Base-by-base conservation (phyloP, 35 echinoderm and acorn worm genomes). In the Nesometra sesokonis region DNA sequence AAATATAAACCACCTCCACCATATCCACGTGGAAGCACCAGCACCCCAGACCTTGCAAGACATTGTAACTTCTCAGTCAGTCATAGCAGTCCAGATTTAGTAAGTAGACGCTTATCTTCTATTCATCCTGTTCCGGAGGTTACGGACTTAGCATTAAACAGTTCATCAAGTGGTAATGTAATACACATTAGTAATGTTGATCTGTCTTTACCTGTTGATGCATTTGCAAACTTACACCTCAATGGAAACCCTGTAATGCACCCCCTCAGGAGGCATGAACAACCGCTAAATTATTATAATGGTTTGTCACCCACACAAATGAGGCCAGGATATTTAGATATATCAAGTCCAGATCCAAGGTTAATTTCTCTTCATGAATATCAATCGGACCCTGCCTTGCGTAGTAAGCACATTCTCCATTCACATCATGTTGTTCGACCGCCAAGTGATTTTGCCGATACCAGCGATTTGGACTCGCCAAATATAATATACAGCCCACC, bases 1-100 rank as follows among this genome's bases (percentile, higher is more conserved):
- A 91, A 99, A 57, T 94, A 85, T 78, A 90, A 90, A 84, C 96
- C 96, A 15, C 96, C 96, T 5, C 96, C 96, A 19, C 92, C 92
- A 7, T 99, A 99, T 57, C 96, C 96, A 31, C 84, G 96, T 30
- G 92, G 92, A 32, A 94, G 96, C 82, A 93, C 93, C 9, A 99
- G 96, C 34, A 99, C 96, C 0, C 96, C 96, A 27, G 93, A 99
- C 78, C 89, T 99, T 39, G 92, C 96, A 0, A 84, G 89, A 30
- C 96, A 99, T 52, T 85, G 80, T 52, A 91, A 91, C 77, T 91
- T 92, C 83, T 77, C 87, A n/a, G 87, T 97, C 34, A 99, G 92
- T 82, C 94, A 93, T 79, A 99, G 96, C 76, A 99, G 96, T 84
- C 96, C 96, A 0, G 96, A 99, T 84, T 89, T 99, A 30, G 92